These are phyloP conservation scores for Drosophila aff. DNA, from an alignment of 1,140 invertebrate genomes.

Conservation along the genomic window DNA sequence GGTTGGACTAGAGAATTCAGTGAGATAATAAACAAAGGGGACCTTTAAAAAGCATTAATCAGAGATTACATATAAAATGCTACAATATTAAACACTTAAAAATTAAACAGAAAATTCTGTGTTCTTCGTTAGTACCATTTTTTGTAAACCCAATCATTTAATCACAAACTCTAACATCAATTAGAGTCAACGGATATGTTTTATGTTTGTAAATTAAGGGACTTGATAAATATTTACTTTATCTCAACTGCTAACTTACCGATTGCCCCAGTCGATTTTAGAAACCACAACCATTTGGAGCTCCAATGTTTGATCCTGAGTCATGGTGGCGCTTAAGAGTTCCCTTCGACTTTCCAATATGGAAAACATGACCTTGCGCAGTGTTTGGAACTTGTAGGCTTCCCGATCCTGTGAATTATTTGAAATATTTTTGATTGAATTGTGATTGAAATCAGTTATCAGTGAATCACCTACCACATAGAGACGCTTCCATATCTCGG, in stretches of 20 bases:
- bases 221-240: neutral
- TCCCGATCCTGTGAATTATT: conserved; percentile 89
- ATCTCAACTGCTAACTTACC: conserved; percentile 88
- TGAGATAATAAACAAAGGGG: neutral
- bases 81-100: no score
- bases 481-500: conserved; percentile 94
- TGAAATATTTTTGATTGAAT: neutral
- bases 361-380: conserved; percentile 95
- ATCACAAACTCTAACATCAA: neutral
- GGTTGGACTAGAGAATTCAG: neutral
- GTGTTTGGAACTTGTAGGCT: conserved; percentile 92
- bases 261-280: conserved; percentile 98
- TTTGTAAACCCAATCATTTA: neutral
- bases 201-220: neutral
- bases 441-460: neutral
- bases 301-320: conserved; percentile 94
- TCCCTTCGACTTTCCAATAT: conserved; percentile 93
- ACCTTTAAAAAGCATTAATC: neutral
- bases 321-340: conserved; percentile 93
- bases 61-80: no score
- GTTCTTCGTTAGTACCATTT: neutral
- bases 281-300: conserved; percentile 94
- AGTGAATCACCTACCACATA: conserved; percentile 89
- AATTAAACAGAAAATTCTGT: no score
- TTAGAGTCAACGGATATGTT: neutral